A percentile compares a stretch with the other conserved stretches of the same genome.
phyloP scores from a whole-genome alignment of 2,797 vertebrate species.

The Smutsia temminckii region DNA sequence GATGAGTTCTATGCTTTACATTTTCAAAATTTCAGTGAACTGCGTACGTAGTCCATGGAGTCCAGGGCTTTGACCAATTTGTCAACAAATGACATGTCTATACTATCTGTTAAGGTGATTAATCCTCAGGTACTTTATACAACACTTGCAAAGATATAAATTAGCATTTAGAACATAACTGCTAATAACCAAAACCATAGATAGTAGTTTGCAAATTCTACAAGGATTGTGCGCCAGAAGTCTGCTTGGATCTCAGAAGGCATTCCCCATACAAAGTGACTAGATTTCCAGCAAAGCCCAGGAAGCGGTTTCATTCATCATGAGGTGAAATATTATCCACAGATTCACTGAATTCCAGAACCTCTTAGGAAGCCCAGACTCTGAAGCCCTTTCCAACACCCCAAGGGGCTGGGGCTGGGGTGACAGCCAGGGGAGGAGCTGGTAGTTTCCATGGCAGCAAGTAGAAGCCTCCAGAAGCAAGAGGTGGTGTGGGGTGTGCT shows the following conservation, averaged over 20 bases:
- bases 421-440: neutral
- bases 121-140: neutral
- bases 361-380: neutral
- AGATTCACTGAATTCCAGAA: neutral
- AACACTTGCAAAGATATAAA: neutral
- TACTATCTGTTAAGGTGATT: neutral
- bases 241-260: neutral
- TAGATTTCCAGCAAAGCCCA: neutral
- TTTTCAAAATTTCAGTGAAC: neutral
- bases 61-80: neutral
- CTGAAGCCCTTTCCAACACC: neutral
- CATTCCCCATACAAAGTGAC: neutral
- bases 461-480: neutral
- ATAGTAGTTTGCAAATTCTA: neutral
- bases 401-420: neutral
- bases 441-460: neutral
- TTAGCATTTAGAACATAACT: neutral
- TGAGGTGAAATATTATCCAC: neutral
- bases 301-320: neutral
- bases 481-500: neutral
- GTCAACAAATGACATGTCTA: neutral
- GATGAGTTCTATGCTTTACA: neutral
- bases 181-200: neutral
- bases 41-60: neutral
- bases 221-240: neutral